A percentile compares a stretch with the other conserved stretches of the same genome.
Conservation (phyloP, 1,140 invertebrate species). For the Odontomachus brunneus region DNA sequence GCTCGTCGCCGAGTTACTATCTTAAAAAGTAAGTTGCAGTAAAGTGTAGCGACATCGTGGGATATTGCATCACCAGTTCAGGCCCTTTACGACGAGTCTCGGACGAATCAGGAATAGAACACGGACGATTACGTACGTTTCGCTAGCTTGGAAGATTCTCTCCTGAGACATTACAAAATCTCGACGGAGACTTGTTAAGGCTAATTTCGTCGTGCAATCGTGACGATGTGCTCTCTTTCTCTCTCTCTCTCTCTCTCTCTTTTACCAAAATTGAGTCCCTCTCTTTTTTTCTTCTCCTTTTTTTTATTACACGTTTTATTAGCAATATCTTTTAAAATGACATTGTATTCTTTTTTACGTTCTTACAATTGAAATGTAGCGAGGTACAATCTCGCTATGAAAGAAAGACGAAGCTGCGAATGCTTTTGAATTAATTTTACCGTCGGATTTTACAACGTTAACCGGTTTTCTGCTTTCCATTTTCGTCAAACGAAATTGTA, state of each 20-base stretch:
- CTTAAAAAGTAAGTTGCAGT: slow-evolving; percentile 50
- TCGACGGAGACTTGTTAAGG: slow-evolving; percentile 40
- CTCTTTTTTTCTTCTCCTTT: no score
- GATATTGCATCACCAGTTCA: slow-evolving; percentile 55
- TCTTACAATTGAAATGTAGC: neutral
- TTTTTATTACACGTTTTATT: slow-evolving; percentile 4
- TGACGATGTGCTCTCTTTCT: slow-evolving; percentile 22
- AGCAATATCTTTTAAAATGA: slow-evolving; percentile 23
- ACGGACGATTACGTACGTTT: slow-evolving; percentile 53
- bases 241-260: no score
- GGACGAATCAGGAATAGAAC: slow-evolving; percentile 39
- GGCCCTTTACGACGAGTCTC: slow-evolving; percentile 37
- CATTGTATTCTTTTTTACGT: neutral
- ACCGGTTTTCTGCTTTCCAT: neutral
- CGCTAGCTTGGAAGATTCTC: slow-evolving; percentile 38
- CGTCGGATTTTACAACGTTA: slow-evolving; percentile 20
- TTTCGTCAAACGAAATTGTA: neutral
- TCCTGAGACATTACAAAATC: slow-evolving; percentile 25
- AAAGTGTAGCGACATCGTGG: slow-evolving; percentile 37
- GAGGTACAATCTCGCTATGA: neutral
- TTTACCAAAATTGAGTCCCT: slow-evolving; percentile 35
- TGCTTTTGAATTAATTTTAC: slow-evolving; percentile 16
- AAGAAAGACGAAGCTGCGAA: neutral
- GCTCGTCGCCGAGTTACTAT: slow-evolving; percentile 20
- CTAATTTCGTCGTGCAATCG: slow-evolving; percentile 42